Percentiles rank a stretch among this genome's conserved stretches.
These are phyloP conservation scores for Cancer borealis DNA, from an alignment of 2,888 invertebrate species.

Conservation along the genomic window DNA sequence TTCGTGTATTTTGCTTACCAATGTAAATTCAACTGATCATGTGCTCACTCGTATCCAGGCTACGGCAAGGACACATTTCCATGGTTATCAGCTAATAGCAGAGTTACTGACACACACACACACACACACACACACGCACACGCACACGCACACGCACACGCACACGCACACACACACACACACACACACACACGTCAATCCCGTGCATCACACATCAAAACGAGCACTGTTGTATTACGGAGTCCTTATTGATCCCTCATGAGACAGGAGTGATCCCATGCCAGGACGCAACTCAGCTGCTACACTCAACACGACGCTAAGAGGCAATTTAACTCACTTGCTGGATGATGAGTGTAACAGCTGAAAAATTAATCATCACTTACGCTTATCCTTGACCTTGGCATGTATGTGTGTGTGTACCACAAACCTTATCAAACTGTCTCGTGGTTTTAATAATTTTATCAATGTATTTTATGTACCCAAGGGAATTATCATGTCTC, in stretches of 20 bases:
- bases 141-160: too few species aligned
- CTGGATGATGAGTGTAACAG: too few species aligned
- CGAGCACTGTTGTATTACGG: neutral
- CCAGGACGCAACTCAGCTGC: neutral
- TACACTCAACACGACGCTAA: neutral
- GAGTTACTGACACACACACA: neutral
- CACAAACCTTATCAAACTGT: neutral
- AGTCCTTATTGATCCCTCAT: constrained; percentile 7
- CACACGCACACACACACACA: too few species aligned
- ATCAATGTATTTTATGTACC: neutral
- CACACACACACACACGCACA: neutral
- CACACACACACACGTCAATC: neutral
- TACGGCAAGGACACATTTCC: neutral
- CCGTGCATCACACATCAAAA: neutral
- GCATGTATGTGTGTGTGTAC: neutral
- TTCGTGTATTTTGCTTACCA: neutral
- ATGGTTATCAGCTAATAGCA: neutral
- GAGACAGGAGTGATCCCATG: neutral
- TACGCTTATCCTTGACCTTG: neutral
- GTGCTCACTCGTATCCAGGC: neutral
- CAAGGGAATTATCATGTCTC: neutral
- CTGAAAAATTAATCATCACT: too few species aligned
- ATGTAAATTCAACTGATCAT: neutral
- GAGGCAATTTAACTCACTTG: neutral
- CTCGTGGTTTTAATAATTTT: neutral